Evolutionary conservation across 1,140 invertebrate genomes (phyloP).

Genomic region (Drosophila kurseongensis): DNA sequence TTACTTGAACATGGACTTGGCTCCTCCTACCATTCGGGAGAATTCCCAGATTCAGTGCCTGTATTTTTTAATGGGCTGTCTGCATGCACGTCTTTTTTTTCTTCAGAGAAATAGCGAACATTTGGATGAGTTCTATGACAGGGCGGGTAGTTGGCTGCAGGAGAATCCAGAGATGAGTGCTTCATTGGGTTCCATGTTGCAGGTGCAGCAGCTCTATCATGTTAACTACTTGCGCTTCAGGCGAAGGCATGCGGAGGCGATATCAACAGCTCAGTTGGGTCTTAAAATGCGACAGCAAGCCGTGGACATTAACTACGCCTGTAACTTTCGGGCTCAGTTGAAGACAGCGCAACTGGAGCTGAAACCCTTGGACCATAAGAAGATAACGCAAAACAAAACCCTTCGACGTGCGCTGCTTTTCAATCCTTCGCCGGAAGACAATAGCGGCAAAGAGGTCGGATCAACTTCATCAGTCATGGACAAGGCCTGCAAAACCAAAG

Average conservation of each 20-base stretch:
- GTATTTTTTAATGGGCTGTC: slow-evolving; percentile 59
- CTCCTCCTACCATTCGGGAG: slow-evolving; percentile 2
- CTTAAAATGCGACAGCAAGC: slow-evolving; percentile 13
- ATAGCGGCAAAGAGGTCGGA: neutral
- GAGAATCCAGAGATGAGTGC: slow-evolving; percentile 1
- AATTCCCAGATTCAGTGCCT: slow-evolving; percentile 51
- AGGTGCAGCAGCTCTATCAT: slow-evolving; percentile 43
- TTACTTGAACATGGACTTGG: slow-evolving; percentile 21
- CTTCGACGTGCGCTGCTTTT: slow-evolving; percentile 47
- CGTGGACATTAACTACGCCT: slow-evolving; percentile 54
- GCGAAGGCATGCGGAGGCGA: slow-evolving; percentile 29
- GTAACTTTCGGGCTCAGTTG: slow-evolving; percentile 55
- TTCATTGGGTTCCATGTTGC: slow-evolving; percentile 34
- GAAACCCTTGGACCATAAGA: neutral
- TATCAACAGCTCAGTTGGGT: slow-evolving; percentile 28
- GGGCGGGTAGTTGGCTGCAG: slow-evolving; percentile 46
- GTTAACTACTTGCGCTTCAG: slow-evolving; percentile 53
- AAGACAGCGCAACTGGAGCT: slow-evolving; percentile 39
- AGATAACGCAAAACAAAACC: neutral
- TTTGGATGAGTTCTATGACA: slow-evolving; percentile 64
- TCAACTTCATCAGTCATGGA: neutral
- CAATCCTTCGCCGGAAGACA: slow-evolving; percentile 48
- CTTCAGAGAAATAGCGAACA: slow-evolving; percentile 56
- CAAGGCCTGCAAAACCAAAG: neutral
- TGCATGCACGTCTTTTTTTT: slow-evolving; percentile 68